Evolutionary conservation across 2,113 vertebrate species (phyloP).

Genomic region (Genyomyrus donnyi): DNA sequence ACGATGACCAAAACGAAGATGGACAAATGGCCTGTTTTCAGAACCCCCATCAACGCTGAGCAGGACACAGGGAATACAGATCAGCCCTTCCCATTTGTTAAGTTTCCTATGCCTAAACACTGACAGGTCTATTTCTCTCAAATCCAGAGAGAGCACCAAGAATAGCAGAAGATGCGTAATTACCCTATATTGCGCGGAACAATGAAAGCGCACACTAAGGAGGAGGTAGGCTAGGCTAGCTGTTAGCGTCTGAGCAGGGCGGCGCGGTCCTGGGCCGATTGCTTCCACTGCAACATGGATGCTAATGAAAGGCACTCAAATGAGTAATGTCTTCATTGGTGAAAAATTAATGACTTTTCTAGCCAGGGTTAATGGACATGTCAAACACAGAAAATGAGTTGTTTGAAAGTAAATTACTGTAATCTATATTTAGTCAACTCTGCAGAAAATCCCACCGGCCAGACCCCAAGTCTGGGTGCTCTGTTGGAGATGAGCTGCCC

Average conservation of each 20-base stretch:
- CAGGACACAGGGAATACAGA: conserved; percentile 57
- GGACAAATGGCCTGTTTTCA: conserved; percentile 40
- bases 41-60: conserved; percentile 52
- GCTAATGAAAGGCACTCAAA: conserved; percentile 75
- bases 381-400: conserved; percentile 90
- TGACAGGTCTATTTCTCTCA: conserved; percentile 67
- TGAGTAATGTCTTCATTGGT: conserved; percentile 85
- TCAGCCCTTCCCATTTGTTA: conserved; percentile 63
- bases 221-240: conserved; percentile 29
- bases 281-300: conserved; percentile 62
- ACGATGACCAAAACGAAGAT: conserved; percentile 43
- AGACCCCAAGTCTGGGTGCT: conserved; percentile 21
- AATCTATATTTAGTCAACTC: conserved; percentile 86
- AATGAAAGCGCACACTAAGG: conserved; percentile 53
- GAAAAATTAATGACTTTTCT: conserved; percentile 89
- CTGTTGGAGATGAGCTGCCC: conserved; percentile 25
- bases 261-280: conserved; percentile 21
- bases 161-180: conserved; percentile 64
- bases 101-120: conserved; percentile 61
- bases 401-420: conserved; percentile 91
- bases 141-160: conserved; percentile 36
- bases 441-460: conserved; percentile 34
- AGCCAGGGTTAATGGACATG: conserved; percentile 88
- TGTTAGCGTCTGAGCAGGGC: conserved; percentile 26
- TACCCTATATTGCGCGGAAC: conserved; percentile 61